Evolutionary conservation across 2,797 vertebrate species (phyloP), one percentile per base, ranked within the genome.

Genomic region (Phrynocephalus guinanensis): DNA sequence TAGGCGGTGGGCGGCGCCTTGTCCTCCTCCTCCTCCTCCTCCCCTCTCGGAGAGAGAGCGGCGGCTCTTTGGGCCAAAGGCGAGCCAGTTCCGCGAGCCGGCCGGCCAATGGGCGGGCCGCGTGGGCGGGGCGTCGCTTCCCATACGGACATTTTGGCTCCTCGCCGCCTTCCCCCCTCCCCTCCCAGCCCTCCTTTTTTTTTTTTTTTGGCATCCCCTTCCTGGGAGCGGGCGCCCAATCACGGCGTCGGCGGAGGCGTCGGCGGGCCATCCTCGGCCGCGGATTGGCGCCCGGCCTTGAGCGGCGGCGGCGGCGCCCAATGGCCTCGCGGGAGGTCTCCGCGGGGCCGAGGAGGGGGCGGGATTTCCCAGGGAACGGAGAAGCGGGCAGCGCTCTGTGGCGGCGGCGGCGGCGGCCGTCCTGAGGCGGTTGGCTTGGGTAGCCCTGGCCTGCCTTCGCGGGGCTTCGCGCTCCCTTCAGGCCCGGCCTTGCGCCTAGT

Each of bases 361-460:
- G 96, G 96, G 96, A 97, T 97, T 97, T 97, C 95, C 96, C 95
- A 96, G 95, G 96, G 96, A 96, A 97, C 97, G 97, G 96, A 96
- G 96, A 96, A 96, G 95, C 96, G 96, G 95, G 95, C 95, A 95
- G 96, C 91, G 94, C 91, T 94, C 94, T 93, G 96, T 95, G 92
- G 95, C 94, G 90, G 95, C 95, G 93, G 94, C 95, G 89, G 95
- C 95, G 33, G 33, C 33, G 33, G 33, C 33, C 93, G 95, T 95
- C 94, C 95, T 90, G 86, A 93, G 96, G 92, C 95, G 95, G 94
- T 96, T 96, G 95, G 95, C 18, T 63, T 18, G 30, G 38, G 72
- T n/a, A 10, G 73, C 24, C 44, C 38, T 63, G 48, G 73, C 38
- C 38, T 44, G 38, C 38, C 38, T 44, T 44, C 38, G 38, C 13